These are phyloP conservation scores for Galbula dea DNA, from an alignment of 2,113 vertebrate species.

Conservation along the genomic window DNA sequence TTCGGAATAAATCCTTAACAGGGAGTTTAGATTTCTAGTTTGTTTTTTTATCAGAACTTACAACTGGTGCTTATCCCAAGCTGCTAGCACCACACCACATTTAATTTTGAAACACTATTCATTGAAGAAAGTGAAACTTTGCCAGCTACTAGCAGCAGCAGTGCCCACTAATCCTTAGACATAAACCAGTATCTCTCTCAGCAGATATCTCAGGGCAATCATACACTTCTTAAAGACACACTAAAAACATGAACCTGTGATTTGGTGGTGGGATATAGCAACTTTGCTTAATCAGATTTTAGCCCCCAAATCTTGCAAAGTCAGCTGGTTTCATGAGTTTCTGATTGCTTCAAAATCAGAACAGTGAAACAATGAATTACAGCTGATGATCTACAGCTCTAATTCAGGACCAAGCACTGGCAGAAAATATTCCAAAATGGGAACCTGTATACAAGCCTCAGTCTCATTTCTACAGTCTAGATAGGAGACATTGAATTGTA, in stretches of 20 bases:
- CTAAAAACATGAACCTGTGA: background rate
- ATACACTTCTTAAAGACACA: background rate
- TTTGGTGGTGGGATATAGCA: background rate
- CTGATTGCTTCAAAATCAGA: slow-evolving; percentile 51
- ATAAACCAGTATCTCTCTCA: background rate
- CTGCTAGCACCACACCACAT: background rate
- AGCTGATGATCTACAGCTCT: background rate
- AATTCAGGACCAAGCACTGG: background rate
- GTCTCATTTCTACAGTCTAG: background rate
- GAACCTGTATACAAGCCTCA: background rate
- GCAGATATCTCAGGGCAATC: slow-evolving; percentile 19
- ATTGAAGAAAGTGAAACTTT: slow-evolving; percentile 9
- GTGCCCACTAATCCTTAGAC: slow-evolving; percentile 5
- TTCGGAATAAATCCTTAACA: background rate
- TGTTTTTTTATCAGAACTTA: background rate
- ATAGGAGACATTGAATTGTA: background rate
- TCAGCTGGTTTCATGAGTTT: background rate
- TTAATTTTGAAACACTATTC: slow-evolving; percentile 44
- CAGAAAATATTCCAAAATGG: slow-evolving; percentile 5
- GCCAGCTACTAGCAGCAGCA: background rate
- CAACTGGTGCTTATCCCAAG: background rate
- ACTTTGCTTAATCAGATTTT: slow-evolving; percentile 40
- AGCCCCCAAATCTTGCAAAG: slow-evolving; percentile 9
- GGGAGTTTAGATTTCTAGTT: background rate
- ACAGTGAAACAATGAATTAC: slow-evolving; percentile 25